Percentiles rank a stretch among this genome's conserved stretches.
Conservation (phyloP, 1,140 invertebrate species). For the Drosophila eugracilis region DNA sequence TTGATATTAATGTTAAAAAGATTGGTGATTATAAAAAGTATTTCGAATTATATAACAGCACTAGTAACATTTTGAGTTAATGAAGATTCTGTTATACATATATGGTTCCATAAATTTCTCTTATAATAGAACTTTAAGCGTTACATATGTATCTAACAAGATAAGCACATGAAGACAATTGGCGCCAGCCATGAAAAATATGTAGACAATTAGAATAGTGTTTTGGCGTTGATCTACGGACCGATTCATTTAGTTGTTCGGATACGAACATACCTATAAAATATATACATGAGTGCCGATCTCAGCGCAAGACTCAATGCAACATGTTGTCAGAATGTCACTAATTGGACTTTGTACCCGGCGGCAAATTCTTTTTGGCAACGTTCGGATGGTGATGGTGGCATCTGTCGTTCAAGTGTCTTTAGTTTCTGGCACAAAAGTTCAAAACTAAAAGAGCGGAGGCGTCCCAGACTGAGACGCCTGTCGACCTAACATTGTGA, state of each 20-base stretch:
- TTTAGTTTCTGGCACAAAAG: slow-evolving; percentile 70
- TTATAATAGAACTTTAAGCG: background rate
- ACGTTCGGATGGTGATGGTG: slow-evolving; percentile 41
- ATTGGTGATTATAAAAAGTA: too few species aligned
- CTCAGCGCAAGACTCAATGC: slow-evolving; percentile 31
- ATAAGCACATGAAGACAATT: slow-evolving; percentile 43
- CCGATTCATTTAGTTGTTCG: slow-evolving; percentile 40
- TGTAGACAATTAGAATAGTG: slow-evolving; percentile 64
- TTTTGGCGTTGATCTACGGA: slow-evolving; percentile 38
- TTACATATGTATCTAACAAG: slow-evolving; percentile 3
- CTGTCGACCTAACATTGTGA: slow-evolving; percentile 13
- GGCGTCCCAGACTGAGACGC: slow-evolving; percentile 37
- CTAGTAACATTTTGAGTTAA: too few species aligned
- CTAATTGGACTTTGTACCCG: slow-evolving; percentile 70
- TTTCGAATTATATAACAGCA: too few species aligned
- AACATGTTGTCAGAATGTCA: slow-evolving; percentile 75
- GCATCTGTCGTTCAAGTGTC: slow-evolving; percentile 69
- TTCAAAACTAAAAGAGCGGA: slow-evolving; percentile 59
- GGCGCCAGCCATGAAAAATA: slow-evolving; percentile 68
- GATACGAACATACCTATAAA: background rate
- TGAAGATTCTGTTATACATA: too few species aligned
- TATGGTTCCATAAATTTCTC: background rate
- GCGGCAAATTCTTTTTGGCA: slow-evolving; percentile 62
- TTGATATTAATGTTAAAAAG: too few species aligned
- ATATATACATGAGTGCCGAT: slow-evolving; percentile 19